Evolutionary conservation across 2,113 vertebrate genomes (phyloP).

Genomic region (Mirza zaza): DNA sequence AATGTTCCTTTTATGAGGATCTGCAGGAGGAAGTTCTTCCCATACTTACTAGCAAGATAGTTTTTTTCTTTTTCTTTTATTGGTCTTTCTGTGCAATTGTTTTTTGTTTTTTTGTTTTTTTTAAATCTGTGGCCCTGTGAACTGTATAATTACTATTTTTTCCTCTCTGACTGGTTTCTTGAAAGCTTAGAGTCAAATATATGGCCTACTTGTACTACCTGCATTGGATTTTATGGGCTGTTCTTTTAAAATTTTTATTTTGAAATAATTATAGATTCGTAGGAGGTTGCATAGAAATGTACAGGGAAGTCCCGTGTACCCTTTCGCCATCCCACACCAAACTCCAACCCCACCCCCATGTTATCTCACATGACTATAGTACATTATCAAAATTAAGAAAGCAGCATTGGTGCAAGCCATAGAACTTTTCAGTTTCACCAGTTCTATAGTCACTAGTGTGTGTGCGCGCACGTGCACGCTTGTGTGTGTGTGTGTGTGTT

Average conservation of each 20-base stretch:
- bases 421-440: background rate
- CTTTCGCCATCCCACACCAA: background rate
- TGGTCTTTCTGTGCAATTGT: background rate
- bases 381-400: background rate
- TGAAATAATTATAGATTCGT: background rate
- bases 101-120: background rate
- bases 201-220: background rate
- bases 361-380: background rate
- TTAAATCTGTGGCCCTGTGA: background rate
- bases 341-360: background rate
- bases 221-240: background rate
- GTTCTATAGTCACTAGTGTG: background rate
- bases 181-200: background rate
- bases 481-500: background rate
- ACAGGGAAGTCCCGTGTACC: background rate
- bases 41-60: background rate
- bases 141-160: background rate
- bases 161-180: background rate
- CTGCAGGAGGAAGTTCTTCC: background rate
- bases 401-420: background rate
- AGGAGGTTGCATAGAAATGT: background rate
- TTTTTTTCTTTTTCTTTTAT: background rate
- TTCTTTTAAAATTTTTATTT: background rate
- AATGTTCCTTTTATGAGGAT: background rate
- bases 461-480: background rate